phyloP scores from a whole-genome alignment of 2,797 vertebrate genomes.

The Molossus molossus region DNA sequence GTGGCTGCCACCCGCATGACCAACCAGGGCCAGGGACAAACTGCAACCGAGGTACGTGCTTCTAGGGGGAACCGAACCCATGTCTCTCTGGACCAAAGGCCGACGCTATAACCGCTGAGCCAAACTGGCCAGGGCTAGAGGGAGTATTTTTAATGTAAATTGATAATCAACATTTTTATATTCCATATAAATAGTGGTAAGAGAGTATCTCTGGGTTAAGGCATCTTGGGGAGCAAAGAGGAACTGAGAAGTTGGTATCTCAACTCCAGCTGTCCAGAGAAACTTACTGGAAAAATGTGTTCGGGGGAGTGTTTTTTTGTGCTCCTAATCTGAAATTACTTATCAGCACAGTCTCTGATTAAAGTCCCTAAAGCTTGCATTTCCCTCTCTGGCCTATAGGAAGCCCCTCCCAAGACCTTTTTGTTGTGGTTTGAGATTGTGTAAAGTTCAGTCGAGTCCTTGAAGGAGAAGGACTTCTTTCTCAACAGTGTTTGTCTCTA shows the following conservation, averaged over 20 bases:
- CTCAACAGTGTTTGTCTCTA: background rate
- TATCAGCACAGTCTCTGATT: background rate
- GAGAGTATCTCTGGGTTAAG: background rate
- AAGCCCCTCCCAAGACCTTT: slow-evolving; percentile 69
- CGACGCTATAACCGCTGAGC: too few species aligned
- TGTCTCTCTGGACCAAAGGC: too few species aligned
- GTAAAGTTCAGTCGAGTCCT: slow-evolving; percentile 1
- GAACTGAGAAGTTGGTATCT: background rate
- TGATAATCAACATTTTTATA: background rate
- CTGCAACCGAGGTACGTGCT: too few species aligned
- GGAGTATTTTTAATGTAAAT: background rate
- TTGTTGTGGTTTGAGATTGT: slow-evolving; percentile 55
- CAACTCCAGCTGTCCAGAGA: background rate
- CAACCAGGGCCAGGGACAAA: too few species aligned
- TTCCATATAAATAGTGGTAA: background rate
- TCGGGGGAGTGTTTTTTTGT: background rate
- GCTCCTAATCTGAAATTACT: background rate
- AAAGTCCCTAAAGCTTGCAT: background rate
- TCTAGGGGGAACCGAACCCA: too few species aligned
- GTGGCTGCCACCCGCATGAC: too few species aligned
- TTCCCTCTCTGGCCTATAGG: slow-evolving; percentile 53
- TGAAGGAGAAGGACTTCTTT: slow-evolving; percentile 44
- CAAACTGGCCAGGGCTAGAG: background rate
- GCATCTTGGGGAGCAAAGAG: background rate
- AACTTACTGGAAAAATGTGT: background rate